Conservation (phyloP, 2,797 vertebrate genomes). For the Artibeus lituratus region DNA sequence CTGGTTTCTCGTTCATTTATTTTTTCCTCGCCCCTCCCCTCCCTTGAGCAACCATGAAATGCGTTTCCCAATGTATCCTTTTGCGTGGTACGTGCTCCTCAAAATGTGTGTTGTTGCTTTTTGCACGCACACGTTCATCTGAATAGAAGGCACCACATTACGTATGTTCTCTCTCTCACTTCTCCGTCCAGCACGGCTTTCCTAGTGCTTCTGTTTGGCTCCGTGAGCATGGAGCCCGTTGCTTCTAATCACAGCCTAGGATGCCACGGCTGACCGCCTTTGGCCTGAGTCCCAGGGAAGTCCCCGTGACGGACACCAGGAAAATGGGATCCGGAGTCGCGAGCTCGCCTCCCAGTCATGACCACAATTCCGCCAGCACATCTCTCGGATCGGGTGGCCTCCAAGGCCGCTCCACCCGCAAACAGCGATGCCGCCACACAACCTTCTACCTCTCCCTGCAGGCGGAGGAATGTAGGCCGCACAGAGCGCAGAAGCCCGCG, state of each 20-base stretch:
- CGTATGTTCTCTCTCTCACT: not conserved
- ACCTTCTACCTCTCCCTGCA: not conserved
- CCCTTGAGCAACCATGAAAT: not conserved
- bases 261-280: not conserved
- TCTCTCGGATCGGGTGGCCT: not conserved
- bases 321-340: not conserved
- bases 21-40: not conserved
- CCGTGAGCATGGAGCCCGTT: accelerated
- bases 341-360: not conserved
- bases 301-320: no score
- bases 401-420: no score
- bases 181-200: not conserved
- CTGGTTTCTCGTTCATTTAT: not conserved
- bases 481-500: accelerated
- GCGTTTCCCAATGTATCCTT: not conserved
- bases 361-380: not conserved
- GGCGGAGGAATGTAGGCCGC: not conserved
- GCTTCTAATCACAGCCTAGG: not conserved
- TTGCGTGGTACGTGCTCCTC: not conserved
- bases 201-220: not conserved
- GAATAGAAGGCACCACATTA: not conserved
- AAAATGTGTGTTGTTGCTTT: not conserved
- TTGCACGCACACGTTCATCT: not conserved
- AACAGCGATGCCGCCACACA: not conserved
- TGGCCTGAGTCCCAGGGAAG: not conserved